These are phyloP conservation scores for Neocrepidodera transversa DNA, from an alignment of 2,888 invertebrate species.

Conservation along the genomic window DNA sequence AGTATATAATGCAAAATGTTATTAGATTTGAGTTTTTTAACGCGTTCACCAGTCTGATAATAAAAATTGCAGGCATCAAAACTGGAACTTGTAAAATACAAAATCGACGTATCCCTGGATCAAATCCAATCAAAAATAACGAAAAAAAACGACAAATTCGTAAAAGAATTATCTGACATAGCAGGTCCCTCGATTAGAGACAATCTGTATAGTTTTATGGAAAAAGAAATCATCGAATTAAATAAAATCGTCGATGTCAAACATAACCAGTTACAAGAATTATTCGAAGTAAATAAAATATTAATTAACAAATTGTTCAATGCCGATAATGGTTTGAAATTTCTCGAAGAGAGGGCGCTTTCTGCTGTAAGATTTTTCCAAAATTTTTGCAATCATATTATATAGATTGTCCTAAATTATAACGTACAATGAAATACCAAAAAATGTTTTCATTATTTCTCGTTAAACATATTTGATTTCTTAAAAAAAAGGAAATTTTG, in stretches of 20 bases:
- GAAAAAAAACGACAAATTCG: not conserved
- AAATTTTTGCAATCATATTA: not conserved
- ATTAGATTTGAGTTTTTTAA: no score
- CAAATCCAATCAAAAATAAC: constrained; percentile 3
- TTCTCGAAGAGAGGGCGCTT: constrained; percentile 37
- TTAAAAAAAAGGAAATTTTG: no score
- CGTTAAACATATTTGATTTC: no score
- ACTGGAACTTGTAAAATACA: constrained; percentile 24
- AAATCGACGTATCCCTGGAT: constrained; percentile 10
- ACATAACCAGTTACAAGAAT: constrained; percentile 42
- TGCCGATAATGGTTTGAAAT: constrained; percentile 37
- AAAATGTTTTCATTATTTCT: no score
- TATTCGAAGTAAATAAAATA: constrained; percentile 42
- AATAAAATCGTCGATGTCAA: constrained; percentile 38
- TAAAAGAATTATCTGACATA: constrained; percentile 16
- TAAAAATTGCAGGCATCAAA: constrained; percentile 25
- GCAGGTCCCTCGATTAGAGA: constrained; percentile 7
- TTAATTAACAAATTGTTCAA: constrained; percentile 40
- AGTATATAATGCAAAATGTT: no score
- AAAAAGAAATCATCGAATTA: constrained; percentile 33
- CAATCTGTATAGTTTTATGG: constrained; percentile 30
- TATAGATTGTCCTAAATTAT: no score
- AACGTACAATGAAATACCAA: no score
- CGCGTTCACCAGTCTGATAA: no score
- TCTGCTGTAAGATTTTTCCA: constrained; percentile 41